Evolutionary conservation across 2,113 vertebrate genomes (phyloP), one percentile per base, ranked within the genome.

Genomic region (Eubucco bourcierii): DNA sequence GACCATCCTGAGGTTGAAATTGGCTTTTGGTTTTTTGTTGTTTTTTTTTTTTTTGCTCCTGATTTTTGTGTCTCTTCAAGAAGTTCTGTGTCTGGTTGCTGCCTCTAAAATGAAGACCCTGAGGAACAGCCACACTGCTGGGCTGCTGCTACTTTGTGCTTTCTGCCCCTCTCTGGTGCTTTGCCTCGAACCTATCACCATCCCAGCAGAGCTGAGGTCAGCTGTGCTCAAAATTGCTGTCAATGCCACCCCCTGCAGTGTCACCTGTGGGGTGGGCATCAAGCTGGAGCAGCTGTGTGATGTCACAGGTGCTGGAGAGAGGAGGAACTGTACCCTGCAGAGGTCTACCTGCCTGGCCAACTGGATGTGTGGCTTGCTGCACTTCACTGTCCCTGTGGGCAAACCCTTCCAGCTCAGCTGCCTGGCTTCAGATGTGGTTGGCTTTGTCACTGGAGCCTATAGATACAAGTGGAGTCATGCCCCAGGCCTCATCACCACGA

Each of bases 181-280:
- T 70, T 39, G 53, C 33, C 27, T 61, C 6, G 29, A 33, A 9
- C 53, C 59, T 7, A 16, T 97, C 5, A 94, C 90, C 37, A 25
- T 97, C 79, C 97, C 95, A 2, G 6, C 44, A 23, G 86, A 95
- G 46, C 66, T 96, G 44, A 82, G 70, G 24, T 31, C 95, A 1
- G 90, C 94, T 4, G 72, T 78, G 4, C 91, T 95, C 4, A 65
- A 75, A 83, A 84, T 98, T 1, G 16, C 94, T 0, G 70, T 97
- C 15, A 92, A 94, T 27, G 71, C 97, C 66, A 98, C 98, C 0
- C 44, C 97, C 34, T 99, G 99, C 92, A 99, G 98, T 15, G 88
- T 97, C 82, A 98, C 98, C 59, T 99, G 99, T 39, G 99, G 99
- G 19, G 94, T 98, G 31, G 99, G 99, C 7, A 33, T 98, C 31